phyloP scores from a whole-genome alignment of 2,797 vertebrate genomes.

The Eupleurogrammus muticus region DNA sequence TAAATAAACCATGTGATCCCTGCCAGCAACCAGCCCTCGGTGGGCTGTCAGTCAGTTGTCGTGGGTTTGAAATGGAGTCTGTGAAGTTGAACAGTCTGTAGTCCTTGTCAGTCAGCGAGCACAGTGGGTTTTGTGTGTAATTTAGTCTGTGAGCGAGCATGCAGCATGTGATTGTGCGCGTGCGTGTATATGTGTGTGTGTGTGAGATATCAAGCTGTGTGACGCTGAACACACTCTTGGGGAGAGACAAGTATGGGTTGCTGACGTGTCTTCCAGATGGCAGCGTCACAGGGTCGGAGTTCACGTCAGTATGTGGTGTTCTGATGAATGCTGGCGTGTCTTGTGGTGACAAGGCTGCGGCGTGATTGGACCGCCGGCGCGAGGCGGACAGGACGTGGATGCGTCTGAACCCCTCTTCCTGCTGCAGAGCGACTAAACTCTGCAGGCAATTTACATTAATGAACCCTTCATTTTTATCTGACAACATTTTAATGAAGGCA shows the following conservation, averaged over 20 bases:
- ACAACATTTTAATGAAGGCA: conserved; percentile 62
- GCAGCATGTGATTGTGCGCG: background rate
- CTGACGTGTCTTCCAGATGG: conserved; percentile 66
- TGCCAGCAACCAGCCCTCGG: conserved; percentile 66
- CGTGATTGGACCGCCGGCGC: conserved; percentile 50
- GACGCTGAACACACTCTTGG: conserved; percentile 42
- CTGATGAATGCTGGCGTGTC: conserved; percentile 73
- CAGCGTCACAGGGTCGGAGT: conserved; percentile 76
- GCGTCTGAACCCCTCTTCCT: conserved; percentile 33
- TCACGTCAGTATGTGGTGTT: conserved; percentile 64
- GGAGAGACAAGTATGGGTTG: conserved; percentile 42
- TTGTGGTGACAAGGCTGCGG: conserved; percentile 62
- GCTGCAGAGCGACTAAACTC: conserved; percentile 50
- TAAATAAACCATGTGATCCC: conserved; percentile 76
- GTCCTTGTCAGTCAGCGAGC: conserved; percentile 73
- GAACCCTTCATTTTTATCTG: conserved; percentile 64
- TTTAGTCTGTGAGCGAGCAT: background rate
- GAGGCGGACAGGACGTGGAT: conserved; percentile 49
- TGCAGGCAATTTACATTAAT: conserved; percentile 72
- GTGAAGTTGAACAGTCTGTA: conserved; percentile 73
- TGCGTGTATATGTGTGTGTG: conserved; percentile 5
- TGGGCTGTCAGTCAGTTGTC: conserved; percentile 77
- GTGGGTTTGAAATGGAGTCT: conserved; percentile 68
- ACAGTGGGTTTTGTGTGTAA: conserved; percentile 45
- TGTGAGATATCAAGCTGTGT: conserved; percentile 27